Conservation (phyloP, 2,797 vertebrate species). For the Sebastes oblongus region DNA sequence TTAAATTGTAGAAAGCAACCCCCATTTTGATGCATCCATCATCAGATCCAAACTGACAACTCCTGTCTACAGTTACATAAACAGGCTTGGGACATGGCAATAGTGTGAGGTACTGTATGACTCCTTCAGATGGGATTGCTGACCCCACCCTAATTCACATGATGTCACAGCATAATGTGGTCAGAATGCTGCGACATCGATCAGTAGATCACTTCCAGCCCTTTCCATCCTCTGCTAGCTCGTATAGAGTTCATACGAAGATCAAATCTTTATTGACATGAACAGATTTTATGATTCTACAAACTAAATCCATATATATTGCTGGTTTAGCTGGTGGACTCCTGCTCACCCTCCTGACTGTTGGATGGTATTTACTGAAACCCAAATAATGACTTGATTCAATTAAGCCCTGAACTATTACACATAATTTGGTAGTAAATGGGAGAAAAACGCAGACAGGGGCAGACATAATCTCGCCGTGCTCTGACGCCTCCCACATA, state of each 20-base stretch:
- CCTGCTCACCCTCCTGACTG: conserved; percentile 1
- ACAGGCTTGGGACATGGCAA: neutral
- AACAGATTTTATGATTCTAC: neutral
- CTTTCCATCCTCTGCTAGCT: neutral
- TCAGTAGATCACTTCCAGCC: neutral
- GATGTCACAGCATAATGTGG: conserved; percentile 11
- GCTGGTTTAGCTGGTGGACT: neutral
- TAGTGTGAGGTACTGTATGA: neutral
- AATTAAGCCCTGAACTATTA: conserved; percentile 57
- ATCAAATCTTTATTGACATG: neutral
- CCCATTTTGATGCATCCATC: neutral
- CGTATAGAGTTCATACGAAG: neutral
- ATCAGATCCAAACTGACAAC: neutral
- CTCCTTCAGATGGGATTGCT: neutral
- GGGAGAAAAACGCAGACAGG: conserved; percentile 44
- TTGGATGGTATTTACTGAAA: conserved; percentile 44
- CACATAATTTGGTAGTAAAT: conserved; percentile 57
- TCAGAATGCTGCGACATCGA: neutral
- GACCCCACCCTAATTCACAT: conserved; percentile 23
- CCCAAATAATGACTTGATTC: conserved; percentile 57
- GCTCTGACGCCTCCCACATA: conserved; percentile 39
- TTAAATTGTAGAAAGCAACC: neutral
- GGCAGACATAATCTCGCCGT: conserved; percentile 29
- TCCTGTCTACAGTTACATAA: neutral
- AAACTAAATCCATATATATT: neutral